phyloP scores from a whole-genome alignment of 2,888 invertebrate genomes.

The Caenorhabditis macrosperma region DNA sequence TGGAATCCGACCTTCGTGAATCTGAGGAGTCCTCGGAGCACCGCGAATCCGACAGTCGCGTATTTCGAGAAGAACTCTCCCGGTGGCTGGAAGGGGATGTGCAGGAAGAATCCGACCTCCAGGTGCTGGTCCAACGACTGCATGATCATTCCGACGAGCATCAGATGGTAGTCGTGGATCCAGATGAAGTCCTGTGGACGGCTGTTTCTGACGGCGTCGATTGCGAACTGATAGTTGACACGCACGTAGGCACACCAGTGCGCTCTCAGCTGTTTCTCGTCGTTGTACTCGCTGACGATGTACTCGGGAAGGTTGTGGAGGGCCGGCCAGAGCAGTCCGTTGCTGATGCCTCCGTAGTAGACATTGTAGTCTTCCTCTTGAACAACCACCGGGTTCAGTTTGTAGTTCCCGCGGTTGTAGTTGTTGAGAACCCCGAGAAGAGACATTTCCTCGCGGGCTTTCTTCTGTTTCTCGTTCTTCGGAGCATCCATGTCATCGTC shows the following conservation, averaged over 20 bases:
- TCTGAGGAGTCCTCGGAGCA: conserved; percentile 92
- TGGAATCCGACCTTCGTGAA: conserved; percentile 86
- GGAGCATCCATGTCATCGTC: conserved; percentile 76
- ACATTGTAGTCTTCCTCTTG: conserved; percentile 72
- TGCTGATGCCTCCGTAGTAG: conserved; percentile 62
- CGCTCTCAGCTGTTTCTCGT: conserved; percentile 70
- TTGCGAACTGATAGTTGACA: conserved; percentile 80
- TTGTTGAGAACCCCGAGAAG: conserved; percentile 79
- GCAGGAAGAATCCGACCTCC: conserved; percentile 90
- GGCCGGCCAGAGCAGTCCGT: conserved; percentile 80
- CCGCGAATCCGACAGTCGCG: conserved; percentile 83
- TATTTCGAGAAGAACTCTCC: conserved; percentile 86
- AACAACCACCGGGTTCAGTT: conserved; percentile 80
- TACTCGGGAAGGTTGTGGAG: conserved; percentile 80
- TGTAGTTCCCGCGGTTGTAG: conserved; percentile 79
- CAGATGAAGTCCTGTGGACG: conserved; percentile 87
- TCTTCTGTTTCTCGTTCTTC: conserved; percentile 64
- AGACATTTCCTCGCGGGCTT: conserved; percentile 77
- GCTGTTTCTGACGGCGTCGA: conserved; percentile 79
- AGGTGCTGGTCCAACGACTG: conserved; percentile 84
- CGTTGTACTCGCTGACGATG: conserved; percentile 79
- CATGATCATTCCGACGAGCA: conserved; percentile 93
- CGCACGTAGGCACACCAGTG: conserved; percentile 80
- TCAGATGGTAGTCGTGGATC: conserved; percentile 95
- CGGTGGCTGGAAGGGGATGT: conserved; percentile 96